These are phyloP conservation scores for Amphipyra berbera DNA, from an alignment of 2,888 invertebrate species.

Conservation along the genomic window DNA sequence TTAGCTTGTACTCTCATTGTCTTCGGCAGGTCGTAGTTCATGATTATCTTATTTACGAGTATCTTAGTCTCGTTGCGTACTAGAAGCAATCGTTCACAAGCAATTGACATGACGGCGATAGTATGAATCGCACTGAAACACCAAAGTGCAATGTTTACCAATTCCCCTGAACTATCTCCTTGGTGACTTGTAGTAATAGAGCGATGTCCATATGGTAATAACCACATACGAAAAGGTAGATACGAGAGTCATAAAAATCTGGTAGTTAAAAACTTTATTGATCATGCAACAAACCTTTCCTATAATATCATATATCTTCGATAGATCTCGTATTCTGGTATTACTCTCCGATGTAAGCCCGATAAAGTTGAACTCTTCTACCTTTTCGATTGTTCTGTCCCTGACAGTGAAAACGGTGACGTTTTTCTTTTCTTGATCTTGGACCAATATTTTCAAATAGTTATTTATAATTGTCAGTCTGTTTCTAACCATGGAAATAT, in stretches of 20 bases:
- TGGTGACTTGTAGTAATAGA: conserved; percentile 64
- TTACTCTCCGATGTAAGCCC: conserved; percentile 64
- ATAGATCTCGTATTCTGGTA: conserved; percentile 71
- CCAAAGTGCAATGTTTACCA: conserved; percentile 68
- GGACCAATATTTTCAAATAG: conserved; percentile 66
- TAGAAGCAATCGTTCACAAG: conserved; percentile 69
- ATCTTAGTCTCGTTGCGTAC: conserved; percentile 69
- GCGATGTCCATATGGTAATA: conserved; percentile 71
- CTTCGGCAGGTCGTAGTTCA: conserved; percentile 76
- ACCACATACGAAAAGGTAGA: conserved; percentile 74
- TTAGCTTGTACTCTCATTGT: conserved; percentile 75
- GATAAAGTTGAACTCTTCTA: conserved; percentile 61
- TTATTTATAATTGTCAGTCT: conserved; percentile 70
- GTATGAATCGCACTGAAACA: conserved; percentile 65
- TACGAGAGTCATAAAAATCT: conserved; percentile 74
- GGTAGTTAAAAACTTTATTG: conserved; percentile 74
- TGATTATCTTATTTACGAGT: conserved; percentile 76
- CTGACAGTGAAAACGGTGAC: conserved; percentile 61
- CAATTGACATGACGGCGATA: conserved; percentile 68
- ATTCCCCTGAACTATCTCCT: conserved; percentile 42
- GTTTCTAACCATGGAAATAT: conserved; percentile 65
- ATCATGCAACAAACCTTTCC: conserved; percentile 70
- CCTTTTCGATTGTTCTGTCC: conserved; percentile 46
- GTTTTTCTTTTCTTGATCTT: conserved; percentile 60
- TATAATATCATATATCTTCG: conserved; percentile 70